These are phyloP conservation scores for Drosophila lini DNA, from an alignment of 1,140 invertebrate species.

Conservation along the genomic window DNA sequence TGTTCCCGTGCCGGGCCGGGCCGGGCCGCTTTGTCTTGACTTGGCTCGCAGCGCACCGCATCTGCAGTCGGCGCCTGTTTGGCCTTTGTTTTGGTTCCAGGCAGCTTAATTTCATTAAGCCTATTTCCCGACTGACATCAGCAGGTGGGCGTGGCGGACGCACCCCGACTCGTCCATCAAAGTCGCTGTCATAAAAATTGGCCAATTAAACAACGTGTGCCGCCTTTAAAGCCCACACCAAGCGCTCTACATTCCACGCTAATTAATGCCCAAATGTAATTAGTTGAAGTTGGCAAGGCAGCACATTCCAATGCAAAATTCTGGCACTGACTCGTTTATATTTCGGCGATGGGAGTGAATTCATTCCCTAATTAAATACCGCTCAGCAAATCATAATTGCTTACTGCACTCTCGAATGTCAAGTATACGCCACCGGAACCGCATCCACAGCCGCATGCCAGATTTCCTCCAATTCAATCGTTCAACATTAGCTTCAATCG, in stretches of 20 bases:
- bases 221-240: slow-evolving; percentile 17
- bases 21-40: slow-evolving; percentile 42
- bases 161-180: slow-evolving; percentile 50
- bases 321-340: neutral
- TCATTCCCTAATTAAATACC: slow-evolving; percentile 24
- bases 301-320: slow-evolving; percentile 8
- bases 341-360: slow-evolving; percentile 1
- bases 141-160: slow-evolving; percentile 26
- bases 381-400: slow-evolving; percentile 40
- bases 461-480: slow-evolving; percentile 32
- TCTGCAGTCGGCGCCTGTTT: slow-evolving; percentile 9
- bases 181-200: slow-evolving; percentile 55
- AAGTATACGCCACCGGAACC: slow-evolving; percentile 10
- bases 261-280: slow-evolving; percentile 59
- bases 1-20: slow-evolving; percentile 15
- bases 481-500: slow-evolving; percentile 20
- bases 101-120: slow-evolving; percentile 59
- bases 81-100: slow-evolving; percentile 21
- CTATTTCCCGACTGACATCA: slow-evolving; percentile 48
- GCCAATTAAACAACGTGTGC: slow-evolving; percentile 48
- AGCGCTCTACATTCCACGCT: slow-evolving; percentile 18
- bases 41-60: slow-evolving; percentile 10
- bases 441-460: slow-evolving; percentile 1
- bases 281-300: slow-evolving; percentile 14
- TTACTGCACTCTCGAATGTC: slow-evolving; percentile 13